Base-by-base conservation (phyloP, 2,888 invertebrate genomes). In the Apamea anceps region DNA sequence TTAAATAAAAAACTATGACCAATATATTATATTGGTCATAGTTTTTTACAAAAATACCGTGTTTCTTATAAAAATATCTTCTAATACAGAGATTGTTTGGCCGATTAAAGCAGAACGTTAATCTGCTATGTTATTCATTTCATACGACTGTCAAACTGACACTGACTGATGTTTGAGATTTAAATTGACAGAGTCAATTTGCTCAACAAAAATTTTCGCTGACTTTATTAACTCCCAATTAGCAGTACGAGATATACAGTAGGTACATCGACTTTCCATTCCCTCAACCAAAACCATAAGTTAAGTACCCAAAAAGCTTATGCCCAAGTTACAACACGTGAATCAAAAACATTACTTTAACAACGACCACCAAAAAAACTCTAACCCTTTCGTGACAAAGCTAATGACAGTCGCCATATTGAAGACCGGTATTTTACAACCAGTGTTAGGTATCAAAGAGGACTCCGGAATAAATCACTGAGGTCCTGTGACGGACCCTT, bases 391-490 rank as follows among this genome's bases (percentile, higher is more conserved):
- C 18, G 68, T 89, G 78, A 86, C 79, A 90, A 87, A 88, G 74
- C 75, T 88, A 90, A 90, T 88, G 85, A 87, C 88, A 89, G 86
- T n/a, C 65, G 28, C 68, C 82, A 70, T 82, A 82, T 84, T 79
- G 77, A 76, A 75, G 75, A 77, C 75, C 76, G 75, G 84, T 86
- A 88, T 90, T 86, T 85, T 72, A 85, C 86, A 85, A 82, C 81
- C 85, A 85, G 87, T 82, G 79, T 91, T 87, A 79, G 86, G 87
- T 90, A 86, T 87, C 90, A 90, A 88, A 90, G 86, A 83, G 77
- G 72, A 87, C 82, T 86, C 72, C 78, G 77, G 83, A 82, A 91
- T 92, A 92, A 92, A 92, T 92, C 91, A 92, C 89, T 84, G 84
- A 76, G 81, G 85, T 86, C 86, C 54, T 57, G 37, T 90, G 90